These are phyloP conservation scores for Cylindroiulus punctatus DNA, from an alignment of 2,888 invertebrate genomes.

Conservation along the genomic window DNA sequence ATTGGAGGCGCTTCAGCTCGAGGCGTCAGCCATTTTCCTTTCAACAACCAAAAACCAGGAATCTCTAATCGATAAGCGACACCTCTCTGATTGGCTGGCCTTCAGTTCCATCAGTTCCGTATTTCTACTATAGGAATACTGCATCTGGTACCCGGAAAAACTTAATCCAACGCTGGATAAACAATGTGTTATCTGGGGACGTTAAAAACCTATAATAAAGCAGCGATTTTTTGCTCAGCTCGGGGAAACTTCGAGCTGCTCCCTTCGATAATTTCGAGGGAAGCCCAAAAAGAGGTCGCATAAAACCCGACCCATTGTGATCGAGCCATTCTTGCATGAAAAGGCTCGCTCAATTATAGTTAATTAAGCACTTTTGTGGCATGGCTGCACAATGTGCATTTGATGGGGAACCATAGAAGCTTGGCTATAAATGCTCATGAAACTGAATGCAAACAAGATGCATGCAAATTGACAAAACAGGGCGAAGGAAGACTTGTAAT, in stretches of 20 bases:
- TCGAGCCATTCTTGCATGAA: background rate
- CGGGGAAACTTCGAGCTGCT: background rate
- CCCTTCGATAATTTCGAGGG: background rate
- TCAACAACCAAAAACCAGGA: no score
- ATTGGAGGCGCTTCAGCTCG: no score
- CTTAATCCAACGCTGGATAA: no score
- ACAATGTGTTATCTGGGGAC: background rate
- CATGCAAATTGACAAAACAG: background rate
- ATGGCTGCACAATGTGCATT: background rate
- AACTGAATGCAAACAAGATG: background rate
- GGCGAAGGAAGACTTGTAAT: background rate
- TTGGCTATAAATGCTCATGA: background rate
- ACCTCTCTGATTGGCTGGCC: no score
- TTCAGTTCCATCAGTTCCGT: no score
- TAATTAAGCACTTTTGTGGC: conserved; percentile 4
- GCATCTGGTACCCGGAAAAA: no score
- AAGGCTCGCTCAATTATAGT: background rate
- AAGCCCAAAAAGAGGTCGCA: conserved; percentile 14
- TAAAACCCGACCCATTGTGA: background rate
- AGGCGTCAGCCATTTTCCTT: no score
- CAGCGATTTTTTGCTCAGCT: background rate
- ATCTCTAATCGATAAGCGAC: no score
- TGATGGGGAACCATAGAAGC: background rate
- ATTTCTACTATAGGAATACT: no score
- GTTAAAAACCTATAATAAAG: background rate